Conservation (phyloP, 2,113 vertebrate species). For the Callopanchax toddi region DNA sequence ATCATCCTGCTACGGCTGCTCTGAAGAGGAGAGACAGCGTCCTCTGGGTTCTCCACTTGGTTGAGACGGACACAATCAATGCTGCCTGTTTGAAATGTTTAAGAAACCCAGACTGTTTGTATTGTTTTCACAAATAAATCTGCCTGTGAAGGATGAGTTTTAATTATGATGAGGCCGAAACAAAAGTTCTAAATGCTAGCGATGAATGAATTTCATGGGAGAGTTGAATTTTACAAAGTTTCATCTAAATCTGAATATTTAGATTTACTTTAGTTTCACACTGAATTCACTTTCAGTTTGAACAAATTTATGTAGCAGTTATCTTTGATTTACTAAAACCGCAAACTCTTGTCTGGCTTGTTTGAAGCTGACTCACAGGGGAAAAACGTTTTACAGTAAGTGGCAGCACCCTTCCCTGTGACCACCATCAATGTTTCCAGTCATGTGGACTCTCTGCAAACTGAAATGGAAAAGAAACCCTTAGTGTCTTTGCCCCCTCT, state of each 20-base stretch:
- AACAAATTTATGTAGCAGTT: not conserved
- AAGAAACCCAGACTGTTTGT: conserved; percentile 8
- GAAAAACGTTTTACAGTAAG: not conserved
- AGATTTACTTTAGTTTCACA: not conserved
- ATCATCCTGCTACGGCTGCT: conserved; percentile 7
- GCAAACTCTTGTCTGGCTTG: accelerated
- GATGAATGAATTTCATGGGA: not conserved
- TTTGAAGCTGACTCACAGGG: conserved; percentile 1
- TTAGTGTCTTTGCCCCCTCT: too few relatives aligned
- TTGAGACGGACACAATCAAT: not conserved
- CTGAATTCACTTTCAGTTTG: not conserved
- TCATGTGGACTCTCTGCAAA: too few relatives aligned
- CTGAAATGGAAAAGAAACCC: too few relatives aligned
- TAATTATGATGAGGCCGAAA: not conserved
- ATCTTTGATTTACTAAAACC: too few relatives aligned
- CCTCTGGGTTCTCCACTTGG: not conserved
- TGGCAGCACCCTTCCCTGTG: not conserved
- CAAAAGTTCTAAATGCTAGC: not conserved
- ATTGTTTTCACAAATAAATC: not conserved
- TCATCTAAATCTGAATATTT: too few relatives aligned
- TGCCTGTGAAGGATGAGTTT: not conserved
- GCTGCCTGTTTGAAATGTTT: conserved; percentile 8
- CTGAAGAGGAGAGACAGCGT: not conserved
- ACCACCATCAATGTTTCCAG: too few relatives aligned
- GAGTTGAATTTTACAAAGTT: too few relatives aligned